Evolutionary conservation across 2,113 vertebrate species (phyloP).

Genomic region (Colistium nudipinnis): DNA sequence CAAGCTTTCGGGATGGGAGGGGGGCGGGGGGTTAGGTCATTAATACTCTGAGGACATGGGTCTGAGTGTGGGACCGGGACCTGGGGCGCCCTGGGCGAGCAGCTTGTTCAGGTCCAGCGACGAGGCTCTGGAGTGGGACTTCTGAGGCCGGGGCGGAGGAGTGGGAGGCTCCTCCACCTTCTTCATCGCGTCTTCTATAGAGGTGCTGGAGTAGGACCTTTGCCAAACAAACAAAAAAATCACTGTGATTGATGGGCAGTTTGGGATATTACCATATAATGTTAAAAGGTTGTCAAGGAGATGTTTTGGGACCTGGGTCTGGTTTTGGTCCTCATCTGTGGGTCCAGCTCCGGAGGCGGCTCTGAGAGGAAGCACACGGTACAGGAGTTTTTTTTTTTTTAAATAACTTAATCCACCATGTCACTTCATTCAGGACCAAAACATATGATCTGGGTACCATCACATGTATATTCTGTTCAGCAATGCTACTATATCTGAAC

Average conservation of each 20-base stretch:
- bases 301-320: constrained; percentile 76
- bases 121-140: constrained; percentile 96
- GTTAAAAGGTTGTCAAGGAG: rapidly evolving
- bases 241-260: background rate
- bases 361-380: constrained; percentile 56
- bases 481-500: too few relatives aligned
- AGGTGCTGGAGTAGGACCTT: constrained; percentile 97
- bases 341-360: constrained; percentile 69
- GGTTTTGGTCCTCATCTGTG: constrained; percentile 71
- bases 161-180: constrained; percentile 94
- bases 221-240: constrained; percentile 51
- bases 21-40: background rate
- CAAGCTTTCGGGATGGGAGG: constrained; percentile 1
- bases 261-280: background rate
- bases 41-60: background rate
- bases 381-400: too few relatives aligned
- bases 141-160: constrained; percentile 94
- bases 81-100: constrained; percentile 89
- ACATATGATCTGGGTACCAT: too few relatives aligned
- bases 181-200: constrained; percentile 93
- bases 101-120: constrained; percentile 98
- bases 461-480: too few relatives aligned
- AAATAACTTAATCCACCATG: too few relatives aligned
- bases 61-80: constrained; percentile 61
- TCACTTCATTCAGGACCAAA: too few relatives aligned